A percentile compares a stretch with the other conserved stretches of the same genome.
Conservation (phyloP, 1,140 invertebrate genomes). For the Chymomyza costata region DNA sequence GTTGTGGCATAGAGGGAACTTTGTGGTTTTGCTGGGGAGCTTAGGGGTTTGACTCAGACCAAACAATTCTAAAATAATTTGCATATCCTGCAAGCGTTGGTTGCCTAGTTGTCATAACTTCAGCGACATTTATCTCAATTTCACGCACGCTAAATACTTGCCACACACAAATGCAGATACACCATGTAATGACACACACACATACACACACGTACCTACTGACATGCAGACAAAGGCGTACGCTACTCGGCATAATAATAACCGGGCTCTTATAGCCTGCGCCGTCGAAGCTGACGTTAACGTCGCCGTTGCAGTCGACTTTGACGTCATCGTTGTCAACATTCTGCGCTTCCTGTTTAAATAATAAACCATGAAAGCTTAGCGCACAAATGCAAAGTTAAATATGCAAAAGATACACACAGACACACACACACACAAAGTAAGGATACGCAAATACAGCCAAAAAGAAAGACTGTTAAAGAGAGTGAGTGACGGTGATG, state of each 20-base stretch:
- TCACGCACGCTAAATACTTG: conserved; percentile 51
- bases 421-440: conserved; percentile 12
- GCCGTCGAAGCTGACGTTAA: not conserved
- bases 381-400: conserved; percentile 59
- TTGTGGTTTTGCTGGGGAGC: not conserved
- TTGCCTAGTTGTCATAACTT: conserved; percentile 52
- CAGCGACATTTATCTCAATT: conserved; percentile 55
- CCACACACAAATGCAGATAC: not conserved
- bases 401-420: too few relatives aligned
- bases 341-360: conserved; percentile 23
- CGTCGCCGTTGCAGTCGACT: not conserved
- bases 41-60: not conserved
- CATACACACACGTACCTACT: not conserved
- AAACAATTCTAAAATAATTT: conserved; percentile 53
- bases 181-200: too few relatives aligned
- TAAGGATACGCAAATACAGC: not conserved
- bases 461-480: too few relatives aligned
- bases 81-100: conserved; percentile 38
- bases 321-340: not conserved
- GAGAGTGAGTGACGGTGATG: not conserved
- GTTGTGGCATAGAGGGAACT: not conserved
- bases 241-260: conserved; percentile 1
- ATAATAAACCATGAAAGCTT: conserved; percentile 63
- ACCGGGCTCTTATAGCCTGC: too few relatives aligned
- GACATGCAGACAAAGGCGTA: conserved; percentile 9